Evolutionary conservation across 2,888 invertebrate genomes (phyloP).

Genomic region (Agriotes lineatus): DNA sequence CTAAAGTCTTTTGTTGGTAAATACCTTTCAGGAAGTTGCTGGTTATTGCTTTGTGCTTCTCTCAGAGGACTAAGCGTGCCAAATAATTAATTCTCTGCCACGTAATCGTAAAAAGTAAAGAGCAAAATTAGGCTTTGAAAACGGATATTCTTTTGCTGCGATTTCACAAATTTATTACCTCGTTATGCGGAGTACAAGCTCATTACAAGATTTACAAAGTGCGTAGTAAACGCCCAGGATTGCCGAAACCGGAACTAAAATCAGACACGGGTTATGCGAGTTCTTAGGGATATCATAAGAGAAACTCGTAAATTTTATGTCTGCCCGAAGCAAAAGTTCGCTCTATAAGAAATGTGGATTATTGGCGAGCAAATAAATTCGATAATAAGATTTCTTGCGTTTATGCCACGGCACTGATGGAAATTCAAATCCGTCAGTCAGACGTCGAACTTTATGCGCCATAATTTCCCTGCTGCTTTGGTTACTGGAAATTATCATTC

Average conservation of each 20-base stretch:
- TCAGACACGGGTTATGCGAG: constrained; percentile 35
- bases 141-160: neutral
- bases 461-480: constrained; percentile 25
- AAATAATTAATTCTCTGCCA: constrained; percentile 12
- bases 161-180: constrained; percentile 9
- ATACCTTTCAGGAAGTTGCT: constrained; percentile 17
- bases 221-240: constrained; percentile 28
- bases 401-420: constrained; percentile 38
- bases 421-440: constrained; percentile 38
- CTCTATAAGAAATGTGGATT: constrained; percentile 40
- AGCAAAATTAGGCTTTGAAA: constrained; percentile 6
- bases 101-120: neutral
- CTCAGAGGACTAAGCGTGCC: neutral
- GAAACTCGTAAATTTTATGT: constrained; percentile 43
- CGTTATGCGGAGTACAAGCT: constrained; percentile 11
- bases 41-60: constrained; percentile 6
- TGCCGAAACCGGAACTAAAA: constrained; percentile 33
- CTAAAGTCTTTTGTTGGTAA: constrained; percentile 12
- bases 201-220: constrained; percentile 30
- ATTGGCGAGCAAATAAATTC: constrained; percentile 44
- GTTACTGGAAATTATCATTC: constrained; percentile 28
- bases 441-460: constrained; percentile 31
- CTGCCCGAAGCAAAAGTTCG: constrained; percentile 40
- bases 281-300: constrained; percentile 38
- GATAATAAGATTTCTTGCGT: constrained; percentile 42